Evolutionary conservation across 2,113 vertebrate species (phyloP), one percentile per base, ranked within the genome.

Genomic region (Oryctolagus cuniculus): DNA sequence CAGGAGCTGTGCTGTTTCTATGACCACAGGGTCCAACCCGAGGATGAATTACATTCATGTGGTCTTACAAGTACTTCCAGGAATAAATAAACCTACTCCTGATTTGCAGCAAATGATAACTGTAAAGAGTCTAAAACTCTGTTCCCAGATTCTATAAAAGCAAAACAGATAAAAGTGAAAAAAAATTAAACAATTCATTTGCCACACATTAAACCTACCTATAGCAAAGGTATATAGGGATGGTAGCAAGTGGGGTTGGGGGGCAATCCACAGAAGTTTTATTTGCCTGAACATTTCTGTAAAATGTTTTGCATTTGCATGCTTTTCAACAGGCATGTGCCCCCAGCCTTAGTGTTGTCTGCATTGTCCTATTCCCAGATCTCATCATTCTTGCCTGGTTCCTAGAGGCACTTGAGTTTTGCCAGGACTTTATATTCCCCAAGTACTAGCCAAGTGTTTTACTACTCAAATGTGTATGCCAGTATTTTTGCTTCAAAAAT

Each of bases 401-500:
- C 61, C 51, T 66, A 34, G 70, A 51, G 9, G 17, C n/a, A 15
- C n/a, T 16, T 38, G 17, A 86, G 21, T 44, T 78, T 67, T 69
- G 17, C 38, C 9, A 69, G n/a, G 58, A 79, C 36, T 63, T 91
- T 77, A 49, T 36, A 90, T 67, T 83, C 22, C n/a, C 29, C n/a
- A 36, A n/a, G 22, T 89, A 11, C 38, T 75, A 58, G 17, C 34
- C 21, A 19, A 61, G 25, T 87, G 69, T 94, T 79, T 79, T 84
- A 55, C 75, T 29, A 89, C n/a, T 34, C 44, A 73, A 55, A 74
- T 9, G 27, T 31, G 34, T 2, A 7, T 58, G 34, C 51, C n/a
- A 51, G 8, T 2, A 64, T 74, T 86, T 92, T 87, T 69, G 27
- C n/a, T 63, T 87, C 80, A 74, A 89, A 95, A 78, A 63, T 77